phyloP scores from a whole-genome alignment of 2,888 invertebrate genomes.

The Eremobia ochroleuca region DNA sequence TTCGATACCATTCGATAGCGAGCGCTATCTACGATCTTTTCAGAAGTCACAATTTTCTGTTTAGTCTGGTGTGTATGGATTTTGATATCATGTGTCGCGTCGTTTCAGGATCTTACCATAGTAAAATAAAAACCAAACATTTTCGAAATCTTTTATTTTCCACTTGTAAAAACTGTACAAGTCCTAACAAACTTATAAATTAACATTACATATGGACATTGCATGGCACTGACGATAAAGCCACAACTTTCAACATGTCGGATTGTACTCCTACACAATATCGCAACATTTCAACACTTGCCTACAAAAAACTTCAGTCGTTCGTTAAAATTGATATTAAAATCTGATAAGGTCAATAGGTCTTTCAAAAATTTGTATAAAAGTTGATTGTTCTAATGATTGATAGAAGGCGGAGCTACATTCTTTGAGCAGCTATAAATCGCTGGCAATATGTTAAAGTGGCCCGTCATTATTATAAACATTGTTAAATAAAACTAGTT shows the following conservation, averaged over 20 bases:
- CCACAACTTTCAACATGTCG: constrained; percentile 75
- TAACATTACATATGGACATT: constrained; percentile 90
- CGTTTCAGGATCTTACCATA: not conserved
- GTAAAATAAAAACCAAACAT: constrained; percentile 75
- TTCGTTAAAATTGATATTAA: constrained; percentile 68
- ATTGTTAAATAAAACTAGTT: constrained; percentile 59
- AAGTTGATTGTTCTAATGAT: constrained; percentile 59
- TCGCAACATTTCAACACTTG: constrained; percentile 73
- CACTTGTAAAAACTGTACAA: constrained; percentile 92
- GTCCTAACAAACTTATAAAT: constrained; percentile 91
- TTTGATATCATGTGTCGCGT: not conserved
- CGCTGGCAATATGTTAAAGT: constrained; percentile 55
- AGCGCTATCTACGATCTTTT: not conserved
- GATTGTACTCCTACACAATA: constrained; percentile 75
- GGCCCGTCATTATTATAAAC: constrained; percentile 60
- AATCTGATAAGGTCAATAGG: constrained; percentile 67
- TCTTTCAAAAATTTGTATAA: constrained; percentile 63
- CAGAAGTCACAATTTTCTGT: not conserved
- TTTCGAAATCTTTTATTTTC: constrained; percentile 90
- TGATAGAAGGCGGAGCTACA: constrained; percentile 62
- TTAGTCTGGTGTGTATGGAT: not conserved
- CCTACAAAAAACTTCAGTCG: constrained; percentile 78
- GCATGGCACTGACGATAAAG: constrained; percentile 88
- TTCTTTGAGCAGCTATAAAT: constrained; percentile 54
- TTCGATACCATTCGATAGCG: not conserved